A percentile compares a stretch with the other conserved stretches of the same genome.
These are phyloP conservation scores for Sorex fumeus DNA, from an alignment of 2,113 vertebrate species.

Conservation along the genomic window DNA sequence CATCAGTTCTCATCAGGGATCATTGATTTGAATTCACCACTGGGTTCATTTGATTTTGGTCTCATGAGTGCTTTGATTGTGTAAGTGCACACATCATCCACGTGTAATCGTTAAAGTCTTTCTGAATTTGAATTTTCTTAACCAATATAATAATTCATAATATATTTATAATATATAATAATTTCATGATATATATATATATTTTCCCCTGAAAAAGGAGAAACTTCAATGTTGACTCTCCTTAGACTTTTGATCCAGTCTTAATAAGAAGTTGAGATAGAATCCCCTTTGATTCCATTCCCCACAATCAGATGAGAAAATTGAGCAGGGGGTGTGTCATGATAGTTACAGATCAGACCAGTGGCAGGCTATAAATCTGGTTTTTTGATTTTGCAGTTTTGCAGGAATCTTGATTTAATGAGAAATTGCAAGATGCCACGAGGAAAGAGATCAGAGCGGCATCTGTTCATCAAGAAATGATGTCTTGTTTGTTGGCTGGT, in stretches of 20 bases:
- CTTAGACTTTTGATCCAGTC: not conserved
- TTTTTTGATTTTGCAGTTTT: not conserved
- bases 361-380: not conserved
- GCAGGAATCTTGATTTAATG: not conserved
- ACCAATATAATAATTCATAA: not conserved
- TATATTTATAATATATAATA: too few species aligned
- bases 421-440: not conserved
- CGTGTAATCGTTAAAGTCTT: not conserved
- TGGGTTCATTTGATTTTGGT: conserved; percentile 10
- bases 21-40: not conserved
- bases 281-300: not conserved
- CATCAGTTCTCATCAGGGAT: not conserved
- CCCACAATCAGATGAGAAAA: not conserved
- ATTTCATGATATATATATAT: not conserved
- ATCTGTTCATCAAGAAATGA: too few species aligned
- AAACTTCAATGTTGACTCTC: not conserved
- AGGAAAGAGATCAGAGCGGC: not conserved
- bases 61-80: not conserved
- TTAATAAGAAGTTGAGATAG: not conserved
- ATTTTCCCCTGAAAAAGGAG: not conserved
- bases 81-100: not conserved
- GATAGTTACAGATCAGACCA: not conserved
- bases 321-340: not conserved
- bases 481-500: too few species aligned
- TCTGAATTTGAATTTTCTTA: conserved; percentile 11